Percentiles rank a stretch among this genome's conserved stretches.
phyloP scores from a whole-genome alignment of 2,888 invertebrate genomes.

The Diaperis boleti region DNA sequence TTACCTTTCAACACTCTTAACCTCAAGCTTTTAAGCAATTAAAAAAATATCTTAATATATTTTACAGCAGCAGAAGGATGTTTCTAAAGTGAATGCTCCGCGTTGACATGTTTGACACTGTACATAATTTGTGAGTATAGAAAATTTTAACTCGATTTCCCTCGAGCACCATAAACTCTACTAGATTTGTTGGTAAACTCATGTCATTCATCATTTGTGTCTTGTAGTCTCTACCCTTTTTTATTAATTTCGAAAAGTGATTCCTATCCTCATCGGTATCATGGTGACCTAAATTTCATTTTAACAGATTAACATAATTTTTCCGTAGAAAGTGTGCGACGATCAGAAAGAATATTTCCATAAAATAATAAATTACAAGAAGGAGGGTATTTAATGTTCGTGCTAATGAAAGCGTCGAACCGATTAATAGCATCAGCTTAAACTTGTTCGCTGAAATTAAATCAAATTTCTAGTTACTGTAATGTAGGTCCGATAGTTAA shows the following conservation, averaged over 20 bases:
- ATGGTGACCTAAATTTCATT: too few relatives aligned
- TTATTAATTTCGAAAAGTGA: constrained; percentile 17
- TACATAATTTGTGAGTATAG: not conserved
- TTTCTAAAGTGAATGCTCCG: not conserved
- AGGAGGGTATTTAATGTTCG: not conserved
- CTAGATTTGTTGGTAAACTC: constrained; percentile 10
- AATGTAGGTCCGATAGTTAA: constrained; percentile 17
- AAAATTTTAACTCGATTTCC: constrained; percentile 32
- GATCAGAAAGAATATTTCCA: not conserved
- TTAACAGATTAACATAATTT: too few relatives aligned
- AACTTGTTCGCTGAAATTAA: constrained; percentile 22
- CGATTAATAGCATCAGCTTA: constrained; percentile 22
- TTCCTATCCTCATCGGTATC: too few relatives aligned
- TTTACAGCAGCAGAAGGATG: too few relatives aligned
- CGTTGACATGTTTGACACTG: constrained; percentile 6
- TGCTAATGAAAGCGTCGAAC: constrained; percentile 3
- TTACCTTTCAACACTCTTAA: too few relatives aligned
- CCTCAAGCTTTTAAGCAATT: too few relatives aligned
- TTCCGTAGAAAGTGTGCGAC: too few relatives aligned
- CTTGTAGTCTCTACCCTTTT: constrained; percentile 1
- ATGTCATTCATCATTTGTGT: constrained; percentile 29
- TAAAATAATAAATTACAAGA: constrained; percentile 5
- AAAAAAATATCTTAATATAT: too few relatives aligned
- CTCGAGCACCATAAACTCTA: constrained; percentile 6
- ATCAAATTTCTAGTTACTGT: constrained; percentile 10